Conservation (phyloP, 2,797 vertebrate genomes). For the Neosilurus hyrtlii region DNA sequence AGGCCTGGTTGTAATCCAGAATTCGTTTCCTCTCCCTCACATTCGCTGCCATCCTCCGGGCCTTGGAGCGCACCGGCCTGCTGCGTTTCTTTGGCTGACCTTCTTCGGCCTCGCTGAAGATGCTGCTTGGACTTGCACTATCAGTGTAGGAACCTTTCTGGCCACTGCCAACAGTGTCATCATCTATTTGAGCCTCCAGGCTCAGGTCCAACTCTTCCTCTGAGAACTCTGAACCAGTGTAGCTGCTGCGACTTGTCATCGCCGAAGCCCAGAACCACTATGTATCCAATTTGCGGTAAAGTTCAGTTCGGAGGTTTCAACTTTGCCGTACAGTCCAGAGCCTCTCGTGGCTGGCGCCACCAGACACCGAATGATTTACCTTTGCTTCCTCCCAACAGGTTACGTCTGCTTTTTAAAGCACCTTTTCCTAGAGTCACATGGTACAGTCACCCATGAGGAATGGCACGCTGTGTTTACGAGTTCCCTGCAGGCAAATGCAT, state of each 20-base stretch:
- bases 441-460: conserved; percentile 74
- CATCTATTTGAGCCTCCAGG: conserved; percentile 59
- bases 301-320: not conserved
- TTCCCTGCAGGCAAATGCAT: conserved; percentile 73
- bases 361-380: conserved; percentile 63
- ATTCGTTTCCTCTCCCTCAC: conserved; percentile 94
- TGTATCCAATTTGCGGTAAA: not conserved
- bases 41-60: conserved; percentile 86
- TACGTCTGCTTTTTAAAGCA: conserved; percentile 71
- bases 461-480: conserved; percentile 72
- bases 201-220: conserved; percentile 74
- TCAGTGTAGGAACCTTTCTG: conserved; percentile 62
- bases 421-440: conserved; percentile 76
- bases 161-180: conserved; percentile 41
- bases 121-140: conserved; percentile 59
- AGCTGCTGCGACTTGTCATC: conserved; percentile 71
- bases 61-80: conserved; percentile 86
- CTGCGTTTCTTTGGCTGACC: conserved; percentile 73
- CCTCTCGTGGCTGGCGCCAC: conserved; percentile 40
- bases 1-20: conserved; percentile 96
- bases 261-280: conserved; percentile 11
- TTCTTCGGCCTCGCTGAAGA: conserved; percentile 67
- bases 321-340: conserved; percentile 20
- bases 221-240: conserved; percentile 68
- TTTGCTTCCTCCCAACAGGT: conserved; percentile 68